Conservation (phyloP, 2,113 vertebrate species). For the Tachycineta bicolor region DNA sequence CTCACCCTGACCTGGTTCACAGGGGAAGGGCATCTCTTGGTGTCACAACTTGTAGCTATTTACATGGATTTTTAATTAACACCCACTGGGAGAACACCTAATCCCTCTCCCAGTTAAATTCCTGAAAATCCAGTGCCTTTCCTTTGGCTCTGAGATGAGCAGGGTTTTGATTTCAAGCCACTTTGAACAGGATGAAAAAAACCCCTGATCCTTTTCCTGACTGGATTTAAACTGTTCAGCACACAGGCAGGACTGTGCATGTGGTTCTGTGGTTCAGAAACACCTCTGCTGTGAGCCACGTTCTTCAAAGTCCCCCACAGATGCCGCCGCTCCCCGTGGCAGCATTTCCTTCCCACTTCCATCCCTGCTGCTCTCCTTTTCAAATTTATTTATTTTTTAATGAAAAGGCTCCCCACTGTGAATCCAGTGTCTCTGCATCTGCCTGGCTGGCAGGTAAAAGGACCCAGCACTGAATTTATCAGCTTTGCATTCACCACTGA, state of each 20-base stretch:
- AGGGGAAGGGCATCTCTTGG: background rate
- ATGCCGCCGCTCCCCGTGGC: accelerated
- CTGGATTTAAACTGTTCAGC: slow-evolving; percentile 5
- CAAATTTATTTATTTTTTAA: background rate
- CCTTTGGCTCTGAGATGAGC: accelerated
- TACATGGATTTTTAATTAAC: background rate
- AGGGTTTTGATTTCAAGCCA: background rate
- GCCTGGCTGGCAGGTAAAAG: background rate
- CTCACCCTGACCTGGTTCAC: accelerated
- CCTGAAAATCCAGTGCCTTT: background rate
- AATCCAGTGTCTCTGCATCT: background rate
- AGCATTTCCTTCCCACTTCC: background rate
- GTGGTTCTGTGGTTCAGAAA: background rate
- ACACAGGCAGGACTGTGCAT: background rate
- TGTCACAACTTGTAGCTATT: background rate
- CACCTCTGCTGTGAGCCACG: background rate
- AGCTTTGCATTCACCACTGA: background rate
- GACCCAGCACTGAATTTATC: background rate
- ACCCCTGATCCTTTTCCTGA: background rate
- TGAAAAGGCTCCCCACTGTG: background rate
- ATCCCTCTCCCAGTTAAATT: background rate
- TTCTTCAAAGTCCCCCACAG: background rate
- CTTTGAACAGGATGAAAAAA: background rate
- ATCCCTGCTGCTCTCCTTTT: background rate
- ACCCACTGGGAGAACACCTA: background rate